These are phyloP conservation scores for Phania funesta DNA, from an alignment of 2,888 invertebrate species.

Conservation along the genomic window DNA sequence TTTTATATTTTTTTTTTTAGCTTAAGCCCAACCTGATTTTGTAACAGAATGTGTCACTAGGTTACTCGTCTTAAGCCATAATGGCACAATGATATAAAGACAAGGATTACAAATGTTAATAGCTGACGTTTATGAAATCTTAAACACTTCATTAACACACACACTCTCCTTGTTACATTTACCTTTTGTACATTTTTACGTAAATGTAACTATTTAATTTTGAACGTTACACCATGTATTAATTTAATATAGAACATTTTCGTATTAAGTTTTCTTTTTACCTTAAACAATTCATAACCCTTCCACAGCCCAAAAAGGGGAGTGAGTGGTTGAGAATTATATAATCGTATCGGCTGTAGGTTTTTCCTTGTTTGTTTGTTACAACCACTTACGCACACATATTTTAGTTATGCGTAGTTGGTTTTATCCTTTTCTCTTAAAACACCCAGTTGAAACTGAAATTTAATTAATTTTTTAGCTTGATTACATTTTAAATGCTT, in stretches of 20 bases:
- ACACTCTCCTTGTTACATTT: background rate
- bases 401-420: constrained; percentile 21
- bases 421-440: constrained; percentile 4
- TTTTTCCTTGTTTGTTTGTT: too few species aligned
- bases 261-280: constrained; percentile 1
- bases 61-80: background rate
- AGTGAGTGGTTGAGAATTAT: background rate
- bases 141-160: constrained; percentile 44
- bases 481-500: constrained; percentile 78
- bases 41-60: constrained; percentile 19
- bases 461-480: constrained; percentile 79
- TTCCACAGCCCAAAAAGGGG: background rate
- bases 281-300: background rate
- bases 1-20: too few species aligned
- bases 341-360: too few species aligned
- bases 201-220: constrained; percentile 59
- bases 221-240: constrained; percentile 59
- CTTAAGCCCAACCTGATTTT: too few species aligned
- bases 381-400: background rate
- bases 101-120: constrained; percentile 25
- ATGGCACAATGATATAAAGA: background rate
- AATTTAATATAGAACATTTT: constrained; percentile 61
- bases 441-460: constrained; percentile 67
- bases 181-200: constrained; percentile 1
- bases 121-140: constrained; percentile 51